These are phyloP conservation scores for Clivina fossor DNA, from an alignment of 2,888 invertebrate genomes.

Conservation along the genomic window DNA sequence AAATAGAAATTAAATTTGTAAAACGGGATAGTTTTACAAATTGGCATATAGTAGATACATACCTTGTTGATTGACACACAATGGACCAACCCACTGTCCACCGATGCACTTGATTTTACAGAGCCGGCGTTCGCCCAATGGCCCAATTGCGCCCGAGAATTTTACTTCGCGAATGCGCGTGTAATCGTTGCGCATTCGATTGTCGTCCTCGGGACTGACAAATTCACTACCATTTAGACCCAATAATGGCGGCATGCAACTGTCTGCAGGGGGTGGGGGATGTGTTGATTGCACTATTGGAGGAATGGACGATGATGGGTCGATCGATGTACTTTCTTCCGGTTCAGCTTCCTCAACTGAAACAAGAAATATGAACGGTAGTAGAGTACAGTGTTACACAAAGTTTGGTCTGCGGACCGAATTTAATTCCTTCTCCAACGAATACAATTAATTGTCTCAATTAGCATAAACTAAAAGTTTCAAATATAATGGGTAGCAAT, in stretches of 20 bases:
- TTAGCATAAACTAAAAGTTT: too few relatives aligned
- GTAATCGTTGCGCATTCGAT: conserved; percentile 51
- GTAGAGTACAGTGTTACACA: too few relatives aligned
- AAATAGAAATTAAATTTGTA: too few relatives aligned
- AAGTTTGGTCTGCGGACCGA: too few relatives aligned
- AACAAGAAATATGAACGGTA: too few relatives aligned
- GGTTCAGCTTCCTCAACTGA: too few relatives aligned
- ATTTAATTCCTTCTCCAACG: too few relatives aligned
- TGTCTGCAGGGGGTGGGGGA: conserved; percentile 39
- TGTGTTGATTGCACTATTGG: neutral
- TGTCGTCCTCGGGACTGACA: conserved; percentile 48
- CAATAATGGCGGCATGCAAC: conserved; percentile 53
- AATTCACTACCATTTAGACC: conserved; percentile 50
- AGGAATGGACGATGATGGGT: neutral
- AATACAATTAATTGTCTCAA: too few relatives aligned
- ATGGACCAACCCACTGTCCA: conserved; percentile 82
- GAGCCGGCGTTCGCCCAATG: conserved; percentile 69
- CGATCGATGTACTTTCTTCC: too few relatives aligned
- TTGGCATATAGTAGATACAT: too few relatives aligned
- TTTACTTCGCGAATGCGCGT: conserved; percentile 60
- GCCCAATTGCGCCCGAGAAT: conserved; percentile 77
- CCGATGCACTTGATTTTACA: conserved; percentile 85
- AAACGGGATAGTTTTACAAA: too few relatives aligned
- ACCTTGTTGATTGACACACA: conserved; percentile 77
- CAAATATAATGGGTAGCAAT: too few relatives aligned